These are phyloP conservation scores for Tetragonula carbonaria DNA, from an alignment of 2,888 invertebrate genomes.

Conservation along the genomic window DNA sequence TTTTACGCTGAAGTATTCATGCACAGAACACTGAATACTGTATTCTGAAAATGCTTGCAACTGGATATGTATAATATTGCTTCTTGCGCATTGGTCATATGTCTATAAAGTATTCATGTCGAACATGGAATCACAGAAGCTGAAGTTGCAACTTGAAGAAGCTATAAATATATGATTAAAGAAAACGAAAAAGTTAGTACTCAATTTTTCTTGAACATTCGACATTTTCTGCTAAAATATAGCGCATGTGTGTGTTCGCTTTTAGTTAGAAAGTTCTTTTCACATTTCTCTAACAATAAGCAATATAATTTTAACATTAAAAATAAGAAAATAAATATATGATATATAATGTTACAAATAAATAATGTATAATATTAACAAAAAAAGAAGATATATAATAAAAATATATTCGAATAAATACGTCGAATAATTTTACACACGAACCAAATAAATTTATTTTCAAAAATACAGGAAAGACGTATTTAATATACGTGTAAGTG, in stretches of 20 bases:
- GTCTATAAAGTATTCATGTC: constrained; percentile 39
- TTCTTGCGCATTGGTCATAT: constrained; percentile 3
- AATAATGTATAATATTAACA: too few relatives aligned
- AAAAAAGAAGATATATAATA: background rate
- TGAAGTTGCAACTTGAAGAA: constrained; percentile 26
- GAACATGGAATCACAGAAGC: constrained; percentile 2
- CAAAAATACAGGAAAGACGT: background rate
- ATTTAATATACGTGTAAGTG: background rate
- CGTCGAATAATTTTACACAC: background rate
- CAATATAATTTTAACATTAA: background rate
- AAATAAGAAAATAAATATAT: background rate
- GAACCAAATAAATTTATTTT: background rate
- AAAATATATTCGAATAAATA: background rate
- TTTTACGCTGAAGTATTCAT: background rate
- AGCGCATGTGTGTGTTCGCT: background rate
- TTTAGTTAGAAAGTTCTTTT: too few relatives aligned
- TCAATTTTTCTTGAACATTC: too few relatives aligned
- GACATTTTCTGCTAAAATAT: background rate
- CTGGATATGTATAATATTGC: background rate
- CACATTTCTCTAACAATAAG: background rate
- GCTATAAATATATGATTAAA: constrained; percentile 6
- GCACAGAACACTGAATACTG: constrained; percentile 2
- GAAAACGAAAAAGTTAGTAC: constrained; percentile 16
- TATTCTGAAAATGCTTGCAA: background rate
- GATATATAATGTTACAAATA: too few relatives aligned